Evolutionary conservation across 1,140 invertebrate genomes (phyloP).

Genomic region (Tribolium castaneum): DNA sequence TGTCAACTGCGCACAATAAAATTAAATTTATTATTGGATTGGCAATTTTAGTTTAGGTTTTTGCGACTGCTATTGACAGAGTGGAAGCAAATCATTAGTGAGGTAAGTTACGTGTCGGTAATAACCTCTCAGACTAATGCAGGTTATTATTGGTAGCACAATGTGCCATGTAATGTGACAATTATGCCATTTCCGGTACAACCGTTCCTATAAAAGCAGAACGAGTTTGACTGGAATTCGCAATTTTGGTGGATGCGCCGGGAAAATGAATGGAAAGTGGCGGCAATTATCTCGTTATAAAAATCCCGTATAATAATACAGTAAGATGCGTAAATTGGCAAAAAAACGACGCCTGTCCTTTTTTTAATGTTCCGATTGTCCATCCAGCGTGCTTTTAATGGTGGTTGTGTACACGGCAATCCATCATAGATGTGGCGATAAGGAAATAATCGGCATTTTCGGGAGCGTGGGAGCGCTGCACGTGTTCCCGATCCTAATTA

Average conservation of each 20-base stretch:
- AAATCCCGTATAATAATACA: no score
- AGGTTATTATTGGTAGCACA: conserved; percentile 10
- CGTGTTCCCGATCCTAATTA: conserved; percentile 7
- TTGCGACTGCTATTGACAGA: not conserved
- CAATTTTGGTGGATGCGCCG: not conserved
- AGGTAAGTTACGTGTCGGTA: conserved; percentile 9
- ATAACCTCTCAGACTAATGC: conserved; percentile 11
- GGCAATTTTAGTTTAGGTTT: not conserved
- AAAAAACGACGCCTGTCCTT: not conserved
- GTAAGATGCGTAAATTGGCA: no score
- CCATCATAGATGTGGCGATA: conserved; percentile 33
- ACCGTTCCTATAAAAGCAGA: not conserved
- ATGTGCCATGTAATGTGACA: conserved; percentile 3
- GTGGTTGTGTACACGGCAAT: conserved; percentile 7
- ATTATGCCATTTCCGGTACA: not conserved
- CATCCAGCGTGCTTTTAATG: not conserved
- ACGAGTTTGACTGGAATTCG: not conserved
- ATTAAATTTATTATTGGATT: not conserved
- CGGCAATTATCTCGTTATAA: no score
- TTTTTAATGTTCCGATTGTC: not conserved
- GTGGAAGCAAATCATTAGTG: not conserved
- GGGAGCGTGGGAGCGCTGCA: conserved; percentile 5
- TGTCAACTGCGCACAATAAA: not conserved
- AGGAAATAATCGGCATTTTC: conserved; percentile 19
- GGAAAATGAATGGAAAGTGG: not conserved